Conservation (phyloP, 2,113 vertebrate species). For the Hepsetus odoe region DNA sequence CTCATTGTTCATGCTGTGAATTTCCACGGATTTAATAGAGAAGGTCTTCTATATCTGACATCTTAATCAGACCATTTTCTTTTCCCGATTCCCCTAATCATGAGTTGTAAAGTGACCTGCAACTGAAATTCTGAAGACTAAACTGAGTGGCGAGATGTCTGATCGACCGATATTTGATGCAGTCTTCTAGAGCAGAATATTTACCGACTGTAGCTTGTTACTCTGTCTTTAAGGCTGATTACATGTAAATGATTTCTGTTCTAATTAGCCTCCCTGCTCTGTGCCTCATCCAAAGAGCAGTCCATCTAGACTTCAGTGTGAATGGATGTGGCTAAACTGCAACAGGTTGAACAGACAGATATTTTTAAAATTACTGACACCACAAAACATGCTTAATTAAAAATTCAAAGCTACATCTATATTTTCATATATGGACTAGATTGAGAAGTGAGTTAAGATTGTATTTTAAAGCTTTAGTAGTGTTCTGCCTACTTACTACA, state of each 20-base stretch:
- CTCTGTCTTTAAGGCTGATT: neutral
- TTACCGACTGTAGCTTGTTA: neutral
- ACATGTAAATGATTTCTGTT: neutral
- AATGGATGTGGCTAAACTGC: neutral
- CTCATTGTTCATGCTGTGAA: constrained; percentile 31
- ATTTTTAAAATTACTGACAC: too few relatives aligned
- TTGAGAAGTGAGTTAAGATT: too few relatives aligned
- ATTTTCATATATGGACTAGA: too few relatives aligned
- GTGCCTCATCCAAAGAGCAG: neutral
- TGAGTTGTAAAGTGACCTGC: neutral
- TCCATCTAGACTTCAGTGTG: neutral
- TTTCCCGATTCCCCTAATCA: neutral
- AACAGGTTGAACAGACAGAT: too few relatives aligned
- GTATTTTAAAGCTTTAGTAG: too few relatives aligned
- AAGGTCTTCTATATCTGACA: constrained; percentile 18
- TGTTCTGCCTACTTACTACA: too few relatives aligned
- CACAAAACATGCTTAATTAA: too few relatives aligned
- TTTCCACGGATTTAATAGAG: constrained; percentile 8
- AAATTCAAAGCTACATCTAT: too few relatives aligned
- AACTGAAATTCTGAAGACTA: too few relatives aligned
- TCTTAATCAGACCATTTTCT: constrained; percentile 10
- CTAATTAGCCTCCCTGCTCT: neutral
- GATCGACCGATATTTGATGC: too few relatives aligned
- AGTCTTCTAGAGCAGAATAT: too few relatives aligned
- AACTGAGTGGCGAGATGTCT: too few relatives aligned